Evolutionary conservation across 2,888 invertebrate genomes (phyloP).

Genomic region (Nomada flava): DNA sequence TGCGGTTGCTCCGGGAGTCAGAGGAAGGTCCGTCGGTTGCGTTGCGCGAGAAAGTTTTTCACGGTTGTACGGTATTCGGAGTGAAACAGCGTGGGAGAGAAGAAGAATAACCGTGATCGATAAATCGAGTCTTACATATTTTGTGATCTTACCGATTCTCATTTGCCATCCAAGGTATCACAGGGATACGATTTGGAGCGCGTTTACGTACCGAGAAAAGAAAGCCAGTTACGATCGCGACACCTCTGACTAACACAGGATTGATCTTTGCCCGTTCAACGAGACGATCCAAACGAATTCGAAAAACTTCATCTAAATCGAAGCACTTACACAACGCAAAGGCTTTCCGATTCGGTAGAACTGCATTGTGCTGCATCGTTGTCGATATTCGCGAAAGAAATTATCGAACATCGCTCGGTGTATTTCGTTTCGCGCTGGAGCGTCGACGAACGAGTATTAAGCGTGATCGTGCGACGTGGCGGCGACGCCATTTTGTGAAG

Average conservation of each 20-base stretch:
- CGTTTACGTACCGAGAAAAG: constrained; percentile 1
- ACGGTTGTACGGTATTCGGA: constrained; percentile 30
- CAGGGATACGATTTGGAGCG: constrained; percentile 46
- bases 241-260: not conserved
- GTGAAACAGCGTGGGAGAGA: constrained; percentile 32
- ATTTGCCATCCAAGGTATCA: not conserved
- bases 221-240: not conserved
- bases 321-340: not conserved
- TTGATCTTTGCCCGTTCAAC: constrained; percentile 1
- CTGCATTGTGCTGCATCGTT: not conserved
- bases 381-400: constrained; percentile 24
- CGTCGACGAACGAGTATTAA: constrained; percentile 71
- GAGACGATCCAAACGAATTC: not conserved
- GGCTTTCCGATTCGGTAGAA: not conserved
- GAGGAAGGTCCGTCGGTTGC: constrained; percentile 49
- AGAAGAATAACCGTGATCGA: constrained; percentile 11
- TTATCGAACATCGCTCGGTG: constrained; percentile 42
- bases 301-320: constrained; percentile 1
- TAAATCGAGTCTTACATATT: constrained; percentile 9
- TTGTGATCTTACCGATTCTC: constrained; percentile 35
- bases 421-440: constrained; percentile 73
- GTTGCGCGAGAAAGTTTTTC: constrained; percentile 59
- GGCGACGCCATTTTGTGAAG: constrained; percentile 81
- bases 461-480: constrained; percentile 78
- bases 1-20: constrained; percentile 64